Conservation (phyloP, 2,113 vertebrate species). For the Hippocampus barbouri region DNA sequence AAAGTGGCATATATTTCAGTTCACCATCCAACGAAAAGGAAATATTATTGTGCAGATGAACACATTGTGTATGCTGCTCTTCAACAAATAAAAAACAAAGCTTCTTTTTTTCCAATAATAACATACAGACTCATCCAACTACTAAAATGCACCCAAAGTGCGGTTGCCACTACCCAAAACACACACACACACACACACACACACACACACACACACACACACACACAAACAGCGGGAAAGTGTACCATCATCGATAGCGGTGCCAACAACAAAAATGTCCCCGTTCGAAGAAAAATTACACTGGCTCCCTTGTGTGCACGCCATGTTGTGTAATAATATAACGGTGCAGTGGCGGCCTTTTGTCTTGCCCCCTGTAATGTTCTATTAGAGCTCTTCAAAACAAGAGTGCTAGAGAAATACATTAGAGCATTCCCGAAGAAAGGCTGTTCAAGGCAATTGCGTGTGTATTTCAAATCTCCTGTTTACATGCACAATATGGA, state of each 20-base stretch:
- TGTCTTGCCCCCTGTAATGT: slow-evolving; percentile 15
- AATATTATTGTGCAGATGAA: slow-evolving; percentile 40
- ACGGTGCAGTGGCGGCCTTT: slow-evolving; percentile 23
- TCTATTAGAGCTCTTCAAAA: slow-evolving; percentile 6
- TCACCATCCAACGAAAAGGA: slow-evolving; percentile 46
- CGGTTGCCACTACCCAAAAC: neutral
- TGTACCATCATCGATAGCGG: slow-evolving; percentile 41
- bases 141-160: slow-evolving; percentile 37
- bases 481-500: slow-evolving; percentile 4
- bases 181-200: slow-evolving; percentile 2
- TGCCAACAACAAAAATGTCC: slow-evolving; percentile 47
- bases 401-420: neutral
- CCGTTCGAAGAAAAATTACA: slow-evolving; percentile 54
- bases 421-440: slow-evolving; percentile 2
- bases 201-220: slow-evolving; percentile 9
- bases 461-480: slow-evolving; percentile 4
- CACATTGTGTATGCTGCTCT: slow-evolving; percentile 47
- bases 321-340: slow-evolving; percentile 38
- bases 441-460: slow-evolving; percentile 8
- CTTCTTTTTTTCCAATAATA: slow-evolving; percentile 33
- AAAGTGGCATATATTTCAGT: slow-evolving; percentile 51
- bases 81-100: slow-evolving; percentile 32
- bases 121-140: slow-evolving; percentile 26
- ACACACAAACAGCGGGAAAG: slow-evolving; percentile 39
- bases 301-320: slow-evolving; percentile 8